These are phyloP conservation scores for Jordanella pulchra DNA, from an alignment of 2,797 vertebrate genomes.

Conservation along the genomic window DNA sequence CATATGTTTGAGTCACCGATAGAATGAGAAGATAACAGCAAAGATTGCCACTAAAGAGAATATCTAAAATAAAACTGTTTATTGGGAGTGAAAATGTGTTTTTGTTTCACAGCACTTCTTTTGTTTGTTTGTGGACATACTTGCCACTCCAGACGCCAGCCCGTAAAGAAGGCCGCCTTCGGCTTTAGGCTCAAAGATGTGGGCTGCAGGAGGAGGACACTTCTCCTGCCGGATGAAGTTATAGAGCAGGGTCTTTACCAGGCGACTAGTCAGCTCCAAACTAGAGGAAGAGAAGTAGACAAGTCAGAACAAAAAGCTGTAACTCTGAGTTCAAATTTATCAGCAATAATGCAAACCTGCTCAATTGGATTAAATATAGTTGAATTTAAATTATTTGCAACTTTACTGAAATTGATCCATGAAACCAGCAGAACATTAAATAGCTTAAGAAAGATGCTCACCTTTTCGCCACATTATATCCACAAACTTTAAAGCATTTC, in stretches of 20 bases:
- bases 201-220: slow-evolving; percentile 88
- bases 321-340: background rate
- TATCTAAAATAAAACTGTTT: background rate
- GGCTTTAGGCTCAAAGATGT: slow-evolving; percentile 86
- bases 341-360: background rate
- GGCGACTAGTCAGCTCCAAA: slow-evolving; percentile 90
- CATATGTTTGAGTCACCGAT: background rate
- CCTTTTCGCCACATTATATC: too few species aligned
- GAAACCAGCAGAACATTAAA: background rate
- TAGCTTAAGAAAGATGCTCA: background rate
- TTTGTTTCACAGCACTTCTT: background rate
- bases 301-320: background rate
- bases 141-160: slow-evolving; percentile 95
- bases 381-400: too few species aligned
- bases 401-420: background rate
- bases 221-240: slow-evolving; percentile 99
- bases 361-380: background rate
- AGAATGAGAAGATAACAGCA: background rate
- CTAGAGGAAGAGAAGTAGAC: slow-evolving; percentile 66
- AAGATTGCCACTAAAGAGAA: background rate
- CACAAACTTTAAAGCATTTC: background rate
- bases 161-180: slow-evolving; percentile 94
- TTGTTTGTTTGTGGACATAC: slow-evolving; percentile 77
- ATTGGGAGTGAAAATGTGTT: background rate
- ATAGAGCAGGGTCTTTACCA: slow-evolving; percentile 97